These are phyloP conservation scores for Anomalospiza imberbis DNA, from an alignment of 2,797 vertebrate species.

Conservation along the genomic window DNA sequence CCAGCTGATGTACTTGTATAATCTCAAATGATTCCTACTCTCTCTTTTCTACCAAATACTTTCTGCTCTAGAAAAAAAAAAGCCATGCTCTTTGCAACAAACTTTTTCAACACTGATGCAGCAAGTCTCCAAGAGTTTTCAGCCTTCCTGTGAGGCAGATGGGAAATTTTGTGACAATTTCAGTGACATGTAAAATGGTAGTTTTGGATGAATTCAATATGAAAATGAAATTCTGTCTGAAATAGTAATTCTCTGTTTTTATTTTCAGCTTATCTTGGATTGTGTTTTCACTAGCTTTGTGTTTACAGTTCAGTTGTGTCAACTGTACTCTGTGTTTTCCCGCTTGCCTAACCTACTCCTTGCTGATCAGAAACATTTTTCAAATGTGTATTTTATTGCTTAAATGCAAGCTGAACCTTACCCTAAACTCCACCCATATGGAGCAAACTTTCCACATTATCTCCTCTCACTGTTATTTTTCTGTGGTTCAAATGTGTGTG, in stretches of 20 bases:
- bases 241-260: slow-evolving; percentile 10
- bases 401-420: neutral
- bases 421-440: neutral
- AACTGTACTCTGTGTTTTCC: neutral
- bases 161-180: slow-evolving; percentile 18
- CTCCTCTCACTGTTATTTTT: neutral
- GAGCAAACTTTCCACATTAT: neutral
- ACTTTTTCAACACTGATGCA: neutral
- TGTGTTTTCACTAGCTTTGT: neutral
- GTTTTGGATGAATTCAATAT: neutral
- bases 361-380: neutral
- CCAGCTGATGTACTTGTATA: neutral
- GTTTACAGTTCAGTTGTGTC: slow-evolving; percentile 4
- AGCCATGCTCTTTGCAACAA: neutral
- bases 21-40: neutral
- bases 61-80: neutral
- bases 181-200: neutral
- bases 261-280: neutral
- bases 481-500: neutral
- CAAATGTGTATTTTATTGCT: neutral
- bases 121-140: neutral
- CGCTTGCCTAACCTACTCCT: neutral
- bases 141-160: slow-evolving; percentile 11
- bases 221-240: neutral
- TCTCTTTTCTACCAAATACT: neutral